These are phyloP conservation scores for Motacilla tschutschensis DNA, from an alignment of 2,113 vertebrate genomes.

Conservation along the genomic window DNA sequence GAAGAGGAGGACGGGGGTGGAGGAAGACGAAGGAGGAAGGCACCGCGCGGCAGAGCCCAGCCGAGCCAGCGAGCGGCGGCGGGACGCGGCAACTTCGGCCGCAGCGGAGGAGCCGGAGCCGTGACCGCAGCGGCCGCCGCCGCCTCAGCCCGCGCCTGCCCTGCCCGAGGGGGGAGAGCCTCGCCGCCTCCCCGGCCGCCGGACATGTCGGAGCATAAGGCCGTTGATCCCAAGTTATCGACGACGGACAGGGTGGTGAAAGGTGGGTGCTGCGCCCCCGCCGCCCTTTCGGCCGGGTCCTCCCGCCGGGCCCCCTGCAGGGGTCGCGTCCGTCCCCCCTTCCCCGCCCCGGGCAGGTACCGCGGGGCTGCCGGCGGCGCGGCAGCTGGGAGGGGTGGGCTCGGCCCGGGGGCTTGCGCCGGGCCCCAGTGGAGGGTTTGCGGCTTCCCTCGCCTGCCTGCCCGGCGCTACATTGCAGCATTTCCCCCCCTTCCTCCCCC, in stretches of 20 bases:
- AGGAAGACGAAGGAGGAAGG: constrained; percentile 42
- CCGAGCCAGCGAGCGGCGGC: constrained; percentile 30
- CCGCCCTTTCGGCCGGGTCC: not conserved
- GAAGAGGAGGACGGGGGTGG: constrained; percentile 26
- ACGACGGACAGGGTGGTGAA: constrained; percentile 95
- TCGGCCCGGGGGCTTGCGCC: not conserved
- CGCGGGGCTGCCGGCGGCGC: not conserved
- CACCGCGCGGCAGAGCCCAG: constrained; percentile 37
- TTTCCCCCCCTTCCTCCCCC: not conserved
- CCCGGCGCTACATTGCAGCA: constrained; percentile 49
- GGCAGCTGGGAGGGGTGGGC: not conserved
- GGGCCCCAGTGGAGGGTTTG: not conserved
- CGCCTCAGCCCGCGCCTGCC: constrained; percentile 15
- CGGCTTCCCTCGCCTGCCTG: not conserved
- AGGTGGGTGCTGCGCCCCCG: constrained; percentile 80
- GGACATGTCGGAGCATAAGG: constrained; percentile 98
- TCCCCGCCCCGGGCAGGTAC: not conserved
- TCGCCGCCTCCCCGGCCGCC: constrained; percentile 72
- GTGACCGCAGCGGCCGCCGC: constrained; percentile 54
- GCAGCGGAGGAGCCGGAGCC: constrained; percentile 52
- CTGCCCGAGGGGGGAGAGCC: constrained; percentile 58
- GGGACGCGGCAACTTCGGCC: constrained; percentile 60
- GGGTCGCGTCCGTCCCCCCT: not conserved
- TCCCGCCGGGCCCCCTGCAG: not conserved
- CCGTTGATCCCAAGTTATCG: constrained; percentile 94